These are phyloP conservation scores for Calonectris borealis DNA, from an alignment of 2,113 vertebrate genomes.

Conservation along the genomic window DNA sequence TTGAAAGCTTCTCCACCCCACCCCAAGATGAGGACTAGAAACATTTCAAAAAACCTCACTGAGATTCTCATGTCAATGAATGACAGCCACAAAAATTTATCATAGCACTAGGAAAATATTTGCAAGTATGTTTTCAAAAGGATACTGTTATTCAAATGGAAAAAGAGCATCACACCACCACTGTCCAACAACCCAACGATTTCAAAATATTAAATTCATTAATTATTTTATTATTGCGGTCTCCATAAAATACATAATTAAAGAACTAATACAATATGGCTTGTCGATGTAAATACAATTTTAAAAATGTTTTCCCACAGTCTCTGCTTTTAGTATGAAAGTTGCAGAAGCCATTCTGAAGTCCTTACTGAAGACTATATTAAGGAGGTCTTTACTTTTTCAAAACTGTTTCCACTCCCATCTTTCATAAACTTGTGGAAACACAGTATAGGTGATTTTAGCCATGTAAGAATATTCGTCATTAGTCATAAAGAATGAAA, in stretches of 20 bases:
- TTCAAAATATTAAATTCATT: not conserved
- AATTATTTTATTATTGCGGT: not conserved
- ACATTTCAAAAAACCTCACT: not conserved
- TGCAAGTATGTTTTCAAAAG: constrained; percentile 29
- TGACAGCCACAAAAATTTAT: constrained; percentile 25
- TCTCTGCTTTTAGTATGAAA: not conserved
- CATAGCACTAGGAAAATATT: constrained; percentile 48
- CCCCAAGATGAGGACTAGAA: not conserved
- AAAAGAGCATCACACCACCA: not conserved
- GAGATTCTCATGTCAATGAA: not conserved
- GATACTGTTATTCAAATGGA: not conserved
- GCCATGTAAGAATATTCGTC: not conserved
- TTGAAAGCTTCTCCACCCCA: not conserved
- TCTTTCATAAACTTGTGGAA: not conserved
- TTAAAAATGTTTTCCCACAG: not conserved
- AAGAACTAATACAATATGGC: not conserved
- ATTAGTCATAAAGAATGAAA: not conserved
- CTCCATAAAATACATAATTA: not conserved
- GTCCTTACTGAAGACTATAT: not conserved
- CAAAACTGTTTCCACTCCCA: not conserved
- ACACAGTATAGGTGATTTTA: not conserved
- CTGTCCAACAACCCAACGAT: not conserved
- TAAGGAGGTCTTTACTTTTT: not conserved
- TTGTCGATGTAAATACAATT: not conserved
- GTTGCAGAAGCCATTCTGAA: not conserved